Evolutionary conservation across 2,113 vertebrate genomes (phyloP), one percentile per base, ranked within the genome.

Genomic region (Peromyscus maniculatus): DNA sequence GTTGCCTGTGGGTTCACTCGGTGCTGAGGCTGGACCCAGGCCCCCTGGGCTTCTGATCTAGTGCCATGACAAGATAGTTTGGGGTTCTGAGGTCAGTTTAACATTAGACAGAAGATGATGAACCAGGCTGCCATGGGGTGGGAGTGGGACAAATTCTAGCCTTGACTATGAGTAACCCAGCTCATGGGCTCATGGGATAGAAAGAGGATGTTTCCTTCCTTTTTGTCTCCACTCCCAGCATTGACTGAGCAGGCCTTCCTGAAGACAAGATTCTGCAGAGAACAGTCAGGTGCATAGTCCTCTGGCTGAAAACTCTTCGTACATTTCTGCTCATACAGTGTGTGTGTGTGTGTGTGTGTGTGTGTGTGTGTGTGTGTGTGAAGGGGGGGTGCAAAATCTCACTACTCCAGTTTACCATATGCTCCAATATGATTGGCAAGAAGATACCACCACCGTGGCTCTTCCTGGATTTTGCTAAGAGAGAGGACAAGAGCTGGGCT

Each of bases 261-360:
- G 64, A 0, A 7, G 33, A 31, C 0, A 1, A 26, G 36, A 24
- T 49, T 83, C 28, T 1, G n/a, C 43, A 3, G 43, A 36, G 82
- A 43, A 24, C 16, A n/a, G 7, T 11, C 55, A 62, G 16, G 62
- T 2, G 4, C 72, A 22, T 24, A 31, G 0, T 64, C 46, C 84
- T 64, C 55, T 88, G 55, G 49, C 39, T 84, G 75, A 43, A 80
- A 93, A 94, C 78, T 71, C 80, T 92, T 92, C 46, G 1, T n/a
- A 13, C 1, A 3, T 83, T 87, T 96, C 83, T 84, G 39, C 13
- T 1, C 2, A 55, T 15, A 55, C 49, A 22, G 64, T 15, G 15
- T 57, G 55, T 57, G 55, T 57, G 55, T 57, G 55, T 57, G 55
- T 55, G 55, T 43, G 43, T 43, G 43, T 43, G 46, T 49, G 46